Base-by-base conservation (phyloP, 2,888 invertebrate genomes). In the Apotomis turbidana region DNA sequence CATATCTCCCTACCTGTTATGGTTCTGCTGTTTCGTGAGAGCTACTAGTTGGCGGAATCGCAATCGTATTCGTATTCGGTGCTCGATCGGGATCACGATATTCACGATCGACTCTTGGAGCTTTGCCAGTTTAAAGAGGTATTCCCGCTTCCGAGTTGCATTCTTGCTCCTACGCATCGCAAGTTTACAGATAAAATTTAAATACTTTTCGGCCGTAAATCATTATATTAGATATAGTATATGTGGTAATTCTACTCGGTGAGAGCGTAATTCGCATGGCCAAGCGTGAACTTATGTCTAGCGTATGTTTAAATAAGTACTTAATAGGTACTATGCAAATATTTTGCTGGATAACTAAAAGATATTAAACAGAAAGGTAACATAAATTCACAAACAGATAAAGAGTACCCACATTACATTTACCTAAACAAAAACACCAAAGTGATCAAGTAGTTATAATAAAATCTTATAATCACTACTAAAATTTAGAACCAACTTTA, bases 141-240 rank as follows among this genome's bases (percentile, higher is more conserved):
- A 81, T 88, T 87, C 87, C 88, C 84, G 83, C 86, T 88, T 91
- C 89, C 91, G 88, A 90, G 82, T 83, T 87, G 86, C 87, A 89
- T 89, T 90, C 86, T 82, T 81, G 77, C 82, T 77, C 75, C 77
- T 74, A 78, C 75, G 74, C 75, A 78, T 74, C 67, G 66, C 54
- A 60, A 60, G 49, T 59, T 68, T 4, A 67, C 27, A 55, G 46
- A 69, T 69, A 71, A 36, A 51, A 41, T 63, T 51, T 62, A 59
- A 63, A 64, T 64, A 44, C 49, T 60, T 49, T 27, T 62, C 51
- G 15, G 12, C n/a, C 13, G 8, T 41, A 58, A 58, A 59, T 41
- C 61, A 61, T 61, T 5, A 49, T 27, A 49, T 27, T 15, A 38
- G 6, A 38, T 57, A 12, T 49, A 8, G 5, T 41, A 41, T 6